Base-by-base conservation (phyloP, 2,113 vertebrate genomes). In the Piprites chloris region DNA sequence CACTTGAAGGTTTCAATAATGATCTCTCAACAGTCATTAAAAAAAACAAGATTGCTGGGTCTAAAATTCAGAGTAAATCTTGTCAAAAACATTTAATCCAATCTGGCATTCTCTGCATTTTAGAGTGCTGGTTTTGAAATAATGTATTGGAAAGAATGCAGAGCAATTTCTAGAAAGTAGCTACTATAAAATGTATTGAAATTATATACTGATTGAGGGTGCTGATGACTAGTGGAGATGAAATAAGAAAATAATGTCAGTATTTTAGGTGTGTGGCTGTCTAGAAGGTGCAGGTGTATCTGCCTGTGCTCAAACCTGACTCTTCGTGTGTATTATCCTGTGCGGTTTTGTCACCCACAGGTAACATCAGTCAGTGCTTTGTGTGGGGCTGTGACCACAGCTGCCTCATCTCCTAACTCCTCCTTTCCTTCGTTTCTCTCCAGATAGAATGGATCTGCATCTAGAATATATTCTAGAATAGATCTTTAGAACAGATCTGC, bases 21-120 rank as follows among this genome's bases (percentile, higher is more conserved):
- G 62, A 79, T 85, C 20, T 87, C n/a, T 91, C 67, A 83, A 94
- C 85, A 92, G 42, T 91, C 90, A 83, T 74, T 91, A 58, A 80
- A 83, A 83, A 58, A 90, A 96, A 80, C 33, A 62, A 92, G 72
- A 80, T 88, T 90, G 65, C 47, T 4, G 8, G 26, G 39, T 75
- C 56, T 87, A 59, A 94, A 94, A 86, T 74, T 77, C 59, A 46
- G 53, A 72, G 67, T 65, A 72, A 42, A 67, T 80, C 66, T 79
- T 90, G 76, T 76, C 44, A 75, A 75, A 96, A 81, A 3, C 46
- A 65, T 91, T 92, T 92, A 68, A 85, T 92, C 71, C 85, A 87
- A 42, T 61, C 32, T 1, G 19, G 52, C 49, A 85, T 84, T 88
- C 82, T 89, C 58, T 93, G 67, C n/a, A 28, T 89, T 90, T 84